A percentile compares a stretch with the other conserved stretches of the same genome.
Evolutionary conservation across 2,113 vertebrate species (phyloP).

Genomic region (Spermophilus dauricus): DNA sequence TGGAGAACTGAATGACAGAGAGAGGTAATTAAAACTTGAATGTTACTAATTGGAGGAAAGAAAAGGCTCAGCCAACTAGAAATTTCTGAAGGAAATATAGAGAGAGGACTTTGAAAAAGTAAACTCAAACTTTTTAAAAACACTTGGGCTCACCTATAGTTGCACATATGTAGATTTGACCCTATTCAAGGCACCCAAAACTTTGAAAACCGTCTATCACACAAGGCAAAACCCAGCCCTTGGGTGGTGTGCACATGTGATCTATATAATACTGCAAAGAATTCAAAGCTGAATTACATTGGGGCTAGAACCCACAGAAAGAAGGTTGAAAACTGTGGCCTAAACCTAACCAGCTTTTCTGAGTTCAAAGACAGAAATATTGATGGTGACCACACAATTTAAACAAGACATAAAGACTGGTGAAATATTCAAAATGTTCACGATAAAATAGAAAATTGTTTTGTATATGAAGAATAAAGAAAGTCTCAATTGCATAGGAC

Average conservation of each 20-base stretch:
- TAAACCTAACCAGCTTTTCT: background rate
- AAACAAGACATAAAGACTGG: background rate
- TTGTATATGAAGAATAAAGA: background rate
- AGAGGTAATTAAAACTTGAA: background rate
- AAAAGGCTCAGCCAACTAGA: background rate
- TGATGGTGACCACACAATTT: background rate
- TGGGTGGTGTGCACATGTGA: rapidly evolving
- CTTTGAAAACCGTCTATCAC: background rate
- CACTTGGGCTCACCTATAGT: background rate
- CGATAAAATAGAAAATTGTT: background rate
- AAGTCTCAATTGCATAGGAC: background rate
- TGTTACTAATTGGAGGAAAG: background rate
- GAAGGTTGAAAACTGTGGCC: background rate
- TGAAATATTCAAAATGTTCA: background rate
- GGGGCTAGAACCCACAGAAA: background rate
- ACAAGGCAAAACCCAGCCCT: rapidly evolving
- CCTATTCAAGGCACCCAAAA: background rate
- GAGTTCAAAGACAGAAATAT: background rate
- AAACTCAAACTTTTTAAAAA: background rate
- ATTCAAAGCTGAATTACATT: background rate
- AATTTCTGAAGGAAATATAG: background rate
- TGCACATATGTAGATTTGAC: background rate
- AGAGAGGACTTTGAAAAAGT: background rate
- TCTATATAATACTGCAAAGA: background rate
- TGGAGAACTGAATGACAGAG: background rate